A percentile compares a stretch with the other conserved stretches of the same genome.
These are phyloP conservation scores for Crenuchus spilurus DNA, from an alignment of 2,797 vertebrate genomes.

Conservation along the genomic window DNA sequence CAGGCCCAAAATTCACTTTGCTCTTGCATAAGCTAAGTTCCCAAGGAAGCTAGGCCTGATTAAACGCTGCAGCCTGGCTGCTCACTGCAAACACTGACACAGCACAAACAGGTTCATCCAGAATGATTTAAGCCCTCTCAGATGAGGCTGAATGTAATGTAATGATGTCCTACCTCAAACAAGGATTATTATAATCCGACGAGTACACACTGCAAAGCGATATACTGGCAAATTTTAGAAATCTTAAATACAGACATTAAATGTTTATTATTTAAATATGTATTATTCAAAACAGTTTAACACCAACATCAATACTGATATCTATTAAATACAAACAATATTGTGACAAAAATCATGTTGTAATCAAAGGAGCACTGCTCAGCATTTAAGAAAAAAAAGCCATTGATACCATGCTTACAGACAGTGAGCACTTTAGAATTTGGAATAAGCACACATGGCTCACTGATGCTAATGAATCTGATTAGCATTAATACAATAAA, in stretches of 20 bases:
- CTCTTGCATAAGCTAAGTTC: not conserved
- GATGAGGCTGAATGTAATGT: not conserved
- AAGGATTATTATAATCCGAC: not conserved
- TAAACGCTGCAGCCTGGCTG: not conserved
- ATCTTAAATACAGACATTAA: not conserved
- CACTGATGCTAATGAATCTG: too few species aligned
- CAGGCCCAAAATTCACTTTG: slow-evolving; percentile 1
- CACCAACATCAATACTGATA: too few species aligned
- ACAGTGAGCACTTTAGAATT: too few species aligned
- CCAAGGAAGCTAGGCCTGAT: not conserved
- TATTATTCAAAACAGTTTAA: too few species aligned
- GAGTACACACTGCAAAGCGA: not conserved
- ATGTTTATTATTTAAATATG: too few species aligned
- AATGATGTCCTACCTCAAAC: not conserved
- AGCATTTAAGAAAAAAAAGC: too few species aligned
- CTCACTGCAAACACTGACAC: not conserved
- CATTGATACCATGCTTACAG: too few species aligned
- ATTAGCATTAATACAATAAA: too few species aligned
- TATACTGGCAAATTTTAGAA: not conserved
- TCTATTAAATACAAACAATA: too few species aligned
- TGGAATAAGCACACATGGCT: too few species aligned
- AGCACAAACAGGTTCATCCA: slow-evolving; percentile 32
- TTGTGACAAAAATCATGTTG: too few species aligned
- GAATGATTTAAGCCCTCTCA: not conserved
- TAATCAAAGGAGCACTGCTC: too few species aligned